Conservation (phyloP, 2,113 vertebrate species). For the Agapornis roseicollis region DNA sequence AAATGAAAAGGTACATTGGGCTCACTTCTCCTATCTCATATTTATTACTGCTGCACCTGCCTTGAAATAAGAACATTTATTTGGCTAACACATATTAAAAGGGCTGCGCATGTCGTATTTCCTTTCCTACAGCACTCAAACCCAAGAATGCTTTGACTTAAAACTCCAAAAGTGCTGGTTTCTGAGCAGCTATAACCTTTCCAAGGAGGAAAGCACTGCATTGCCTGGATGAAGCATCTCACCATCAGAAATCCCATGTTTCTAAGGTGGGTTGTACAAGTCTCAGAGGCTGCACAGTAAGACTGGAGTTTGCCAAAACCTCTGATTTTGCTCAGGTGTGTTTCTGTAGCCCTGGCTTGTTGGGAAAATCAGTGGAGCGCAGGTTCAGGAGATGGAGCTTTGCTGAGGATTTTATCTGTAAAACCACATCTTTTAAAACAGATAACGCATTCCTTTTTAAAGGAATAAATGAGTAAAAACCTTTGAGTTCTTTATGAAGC, state of each 20-base stretch:
- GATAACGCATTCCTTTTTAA: not conserved
- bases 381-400: accelerated
- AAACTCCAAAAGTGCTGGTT: not conserved
- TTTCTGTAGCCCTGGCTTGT: not conserved
- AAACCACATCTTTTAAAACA: not conserved
- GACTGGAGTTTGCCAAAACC: not conserved
- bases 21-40: not conserved
- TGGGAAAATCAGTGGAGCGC: accelerated
- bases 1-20: not conserved
- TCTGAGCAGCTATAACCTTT: not conserved
- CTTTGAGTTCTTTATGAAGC: not conserved
- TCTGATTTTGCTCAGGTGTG: not conserved
- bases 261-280: accelerated
- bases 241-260: not conserved
- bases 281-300: accelerated
- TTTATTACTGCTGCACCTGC: slow-evolving; percentile 32
- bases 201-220: not conserved
- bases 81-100: not conserved
- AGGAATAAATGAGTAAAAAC: not conserved
- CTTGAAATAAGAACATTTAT: not conserved
- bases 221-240: not conserved
- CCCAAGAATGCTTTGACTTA: not conserved
- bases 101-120: accelerated
- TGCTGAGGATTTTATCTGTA: not conserved
- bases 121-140: not conserved